phyloP scores from a whole-genome alignment of 2,888 invertebrate species.

The Caenorhabditis sp. region DNA sequence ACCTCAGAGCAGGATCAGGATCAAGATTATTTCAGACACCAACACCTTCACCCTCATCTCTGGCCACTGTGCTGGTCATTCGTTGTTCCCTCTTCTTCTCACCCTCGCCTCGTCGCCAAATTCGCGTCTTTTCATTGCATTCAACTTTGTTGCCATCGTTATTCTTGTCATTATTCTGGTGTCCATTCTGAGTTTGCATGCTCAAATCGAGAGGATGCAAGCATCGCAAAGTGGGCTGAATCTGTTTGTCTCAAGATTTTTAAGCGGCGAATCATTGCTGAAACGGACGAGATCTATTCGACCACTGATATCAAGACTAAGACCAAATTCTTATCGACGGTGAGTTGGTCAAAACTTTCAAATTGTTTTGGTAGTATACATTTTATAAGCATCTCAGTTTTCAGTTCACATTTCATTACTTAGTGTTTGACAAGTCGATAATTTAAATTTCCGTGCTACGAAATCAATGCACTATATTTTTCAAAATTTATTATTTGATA shows the following conservation, averaged over 20 bases:
- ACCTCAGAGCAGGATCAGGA: too few relatives aligned
- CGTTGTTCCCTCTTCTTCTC: conserved; percentile 54
- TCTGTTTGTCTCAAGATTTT: conserved; percentile 49
- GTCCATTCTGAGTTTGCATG: conserved; percentile 57
- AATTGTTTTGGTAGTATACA: too few relatives aligned
- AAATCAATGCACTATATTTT: too few relatives aligned
- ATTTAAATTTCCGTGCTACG: too few relatives aligned
- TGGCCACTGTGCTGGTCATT: conserved; percentile 51
- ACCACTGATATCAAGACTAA: conserved; percentile 50
- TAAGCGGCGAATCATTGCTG: conserved; percentile 48
- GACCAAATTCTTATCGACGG: conserved; percentile 47
- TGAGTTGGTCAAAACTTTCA: background rate
- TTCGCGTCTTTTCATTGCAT: conserved; percentile 54
- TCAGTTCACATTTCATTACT: too few relatives aligned
- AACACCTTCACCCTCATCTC: conserved; percentile 42
- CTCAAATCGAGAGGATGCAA: conserved; percentile 54
- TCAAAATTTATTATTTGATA: too few relatives aligned
- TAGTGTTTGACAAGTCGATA: too few relatives aligned
- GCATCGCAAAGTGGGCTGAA: conserved; percentile 49
- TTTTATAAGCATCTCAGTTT: too few relatives aligned
- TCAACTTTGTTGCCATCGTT: conserved; percentile 57
- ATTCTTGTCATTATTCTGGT: conserved; percentile 58
- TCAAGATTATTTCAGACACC: conserved; percentile 24
- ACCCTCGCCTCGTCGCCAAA: conserved; percentile 41
- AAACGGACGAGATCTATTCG: conserved; percentile 51